Conservation (phyloP, 2,888 invertebrate species). For the Nephrotoma appendiculata region DNA sequence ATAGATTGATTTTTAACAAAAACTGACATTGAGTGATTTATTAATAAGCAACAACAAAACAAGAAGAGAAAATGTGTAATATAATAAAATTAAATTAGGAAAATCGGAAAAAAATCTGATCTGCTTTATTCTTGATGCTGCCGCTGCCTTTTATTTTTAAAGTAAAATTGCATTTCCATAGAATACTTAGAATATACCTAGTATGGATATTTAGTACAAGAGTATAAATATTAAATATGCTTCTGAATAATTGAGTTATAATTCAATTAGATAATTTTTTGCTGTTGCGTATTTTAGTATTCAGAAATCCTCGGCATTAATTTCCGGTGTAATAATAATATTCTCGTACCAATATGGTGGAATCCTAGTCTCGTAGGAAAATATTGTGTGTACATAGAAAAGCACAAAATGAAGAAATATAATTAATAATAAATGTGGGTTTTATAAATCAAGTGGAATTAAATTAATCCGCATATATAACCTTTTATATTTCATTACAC, state of each 20-base stretch:
- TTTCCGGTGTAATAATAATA: background rate
- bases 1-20: slow-evolving; percentile 4
- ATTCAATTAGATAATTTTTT: background rate
- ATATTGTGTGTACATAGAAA: background rate
- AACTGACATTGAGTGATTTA: slow-evolving; percentile 4
- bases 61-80: background rate
- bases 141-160: background rate
- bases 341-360: background rate
- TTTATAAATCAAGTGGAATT: background rate
- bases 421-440: background rate
- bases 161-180: background rate
- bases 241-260: background rate
- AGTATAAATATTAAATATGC: background rate
- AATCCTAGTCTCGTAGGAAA: background rate
- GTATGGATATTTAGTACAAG: too few species aligned
- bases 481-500: background rate
- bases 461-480: background rate
- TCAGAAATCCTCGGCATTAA: background rate
- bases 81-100: background rate
- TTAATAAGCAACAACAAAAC: background rate
- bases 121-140: background rate
- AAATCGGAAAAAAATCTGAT: background rate
- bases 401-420: background rate
- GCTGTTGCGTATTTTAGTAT: background rate
- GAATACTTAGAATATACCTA: too few species aligned